A percentile compares a stretch with the other conserved stretches of the same genome.
These are phyloP conservation scores for Listronotus oregonensis DNA, from an alignment of 1,140 invertebrate genomes.

Conservation along the genomic window DNA sequence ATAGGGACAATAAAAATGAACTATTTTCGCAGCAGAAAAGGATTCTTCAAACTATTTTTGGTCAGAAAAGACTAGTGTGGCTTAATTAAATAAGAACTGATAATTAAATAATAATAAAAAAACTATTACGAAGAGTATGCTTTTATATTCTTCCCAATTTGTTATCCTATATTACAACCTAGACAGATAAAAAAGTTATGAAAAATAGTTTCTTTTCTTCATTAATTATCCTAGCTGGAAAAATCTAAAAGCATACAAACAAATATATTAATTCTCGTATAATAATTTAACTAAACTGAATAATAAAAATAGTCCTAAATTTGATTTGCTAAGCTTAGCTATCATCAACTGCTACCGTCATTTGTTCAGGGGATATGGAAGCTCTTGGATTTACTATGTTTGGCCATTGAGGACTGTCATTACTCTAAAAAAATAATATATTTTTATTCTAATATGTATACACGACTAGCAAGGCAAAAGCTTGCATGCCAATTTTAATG, in stretches of 20 bases:
- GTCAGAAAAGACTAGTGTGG: conserved; percentile 31
- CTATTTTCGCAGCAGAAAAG: background rate
- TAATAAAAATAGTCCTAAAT: background rate
- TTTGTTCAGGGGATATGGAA: conserved; percentile 17
- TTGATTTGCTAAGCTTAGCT: background rate
- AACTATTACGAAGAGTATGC: conserved; percentile 5
- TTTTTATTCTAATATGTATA: no score
- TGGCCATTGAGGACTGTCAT: conserved; percentile 16
- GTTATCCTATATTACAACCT: conserved; percentile 6
- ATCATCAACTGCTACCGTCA: background rate
- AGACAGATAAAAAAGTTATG: conserved; percentile 11
- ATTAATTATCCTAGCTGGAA: conserved; percentile 9
- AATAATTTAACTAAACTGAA: conserved; percentile 25
- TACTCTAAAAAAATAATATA: background rate
- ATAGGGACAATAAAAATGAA: background rate
- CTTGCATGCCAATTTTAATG: no score
- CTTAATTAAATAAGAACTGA: background rate
- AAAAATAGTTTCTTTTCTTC: conserved; percentile 15
- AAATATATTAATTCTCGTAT: conserved; percentile 3
- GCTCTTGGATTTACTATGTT: conserved; percentile 29
- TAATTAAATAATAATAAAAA: no score
- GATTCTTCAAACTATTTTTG: conserved; percentile 28
- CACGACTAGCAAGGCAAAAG: no score
- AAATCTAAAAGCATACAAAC: conserved; percentile 19
- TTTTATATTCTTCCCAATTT: conserved; percentile 15